Conservation (phyloP, 2,888 invertebrate genomes). For the Erebia aethiops region DNA sequence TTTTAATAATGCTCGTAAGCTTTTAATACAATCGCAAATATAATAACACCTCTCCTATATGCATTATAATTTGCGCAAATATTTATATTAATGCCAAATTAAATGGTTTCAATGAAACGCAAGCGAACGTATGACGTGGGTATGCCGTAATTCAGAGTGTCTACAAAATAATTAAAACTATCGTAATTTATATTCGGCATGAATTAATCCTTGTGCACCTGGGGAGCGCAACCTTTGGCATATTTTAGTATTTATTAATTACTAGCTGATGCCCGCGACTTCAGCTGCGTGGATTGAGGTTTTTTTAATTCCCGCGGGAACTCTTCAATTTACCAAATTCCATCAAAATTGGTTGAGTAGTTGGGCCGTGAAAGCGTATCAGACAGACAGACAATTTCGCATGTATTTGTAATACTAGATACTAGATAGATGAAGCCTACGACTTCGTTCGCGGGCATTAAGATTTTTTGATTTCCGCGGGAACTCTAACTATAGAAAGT, state of each 20-base stretch:
- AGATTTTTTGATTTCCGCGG: too few species aligned
- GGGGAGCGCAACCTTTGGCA: background rate
- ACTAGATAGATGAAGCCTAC: too few species aligned
- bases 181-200: constrained; percentile 21
- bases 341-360: too few species aligned
- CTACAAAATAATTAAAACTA: constrained; percentile 22
- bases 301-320: too few species aligned
- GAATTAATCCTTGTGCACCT: constrained; percentile 19
- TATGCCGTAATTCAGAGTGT: constrained; percentile 10
- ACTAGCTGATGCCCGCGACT: too few species aligned
- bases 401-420: too few species aligned
- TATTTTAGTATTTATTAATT: background rate
- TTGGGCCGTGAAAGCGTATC: too few species aligned
- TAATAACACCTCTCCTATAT: constrained; percentile 8
- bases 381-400: too few species aligned
- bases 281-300: too few species aligned
- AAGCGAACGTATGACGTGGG: background rate
- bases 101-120: constrained; percentile 17
- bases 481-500: too few species aligned
- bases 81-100: constrained; percentile 18
- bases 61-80: constrained; percentile 2
- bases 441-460: too few species aligned
- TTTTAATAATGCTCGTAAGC: background rate
- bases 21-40: background rate
- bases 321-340: too few species aligned